These are phyloP conservation scores for Apogon talboti DNA, from an alignment of 2,797 vertebrate species.

Conservation along the genomic window DNA sequence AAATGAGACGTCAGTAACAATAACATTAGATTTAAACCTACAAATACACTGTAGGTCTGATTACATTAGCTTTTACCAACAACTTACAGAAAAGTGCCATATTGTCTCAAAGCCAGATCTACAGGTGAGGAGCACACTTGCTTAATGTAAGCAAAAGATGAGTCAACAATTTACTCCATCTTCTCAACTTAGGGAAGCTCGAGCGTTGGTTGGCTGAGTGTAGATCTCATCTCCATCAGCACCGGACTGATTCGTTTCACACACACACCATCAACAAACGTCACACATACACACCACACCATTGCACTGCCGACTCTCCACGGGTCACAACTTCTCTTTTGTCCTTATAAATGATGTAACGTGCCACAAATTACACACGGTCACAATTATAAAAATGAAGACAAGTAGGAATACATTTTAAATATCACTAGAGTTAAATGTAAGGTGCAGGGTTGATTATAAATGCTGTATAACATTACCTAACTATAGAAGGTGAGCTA, in stretches of 20 bases:
- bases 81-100: slow-evolving; percentile 75
- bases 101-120: slow-evolving; percentile 56
- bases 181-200: slow-evolving; percentile 56
- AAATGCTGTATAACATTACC: slow-evolving; percentile 79
- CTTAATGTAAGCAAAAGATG: slow-evolving; percentile 80
- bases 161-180: slow-evolving; percentile 36
- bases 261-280: slow-evolving; percentile 30
- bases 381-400: slow-evolving; percentile 69
- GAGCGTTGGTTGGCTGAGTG: slow-evolving; percentile 44
- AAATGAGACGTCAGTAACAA: slow-evolving; percentile 43
- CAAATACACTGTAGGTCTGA: slow-evolving; percentile 57
- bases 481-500: slow-evolving; percentile 76
- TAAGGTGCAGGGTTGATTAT: slow-evolving; percentile 84
- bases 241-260: slow-evolving; percentile 36
- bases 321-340: slow-evolving; percentile 30
- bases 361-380: slow-evolving; percentile 65
- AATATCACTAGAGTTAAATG: slow-evolving; percentile 80
- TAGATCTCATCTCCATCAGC: slow-evolving; percentile 32
- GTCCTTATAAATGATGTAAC: slow-evolving; percentile 56
- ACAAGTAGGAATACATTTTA: slow-evolving; percentile 74
- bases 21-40: slow-evolving; percentile 49
- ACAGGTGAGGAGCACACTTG: slow-evolving; percentile 60
- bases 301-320: slow-evolving; percentile 57
- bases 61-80: slow-evolving; percentile 55
- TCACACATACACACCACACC: slow-evolving; percentile 32